Evolutionary conservation across 1,140 invertebrate species (phyloP), one percentile per base, ranked within the genome.

Genomic region (Saccostrea cuccullata): DNA sequence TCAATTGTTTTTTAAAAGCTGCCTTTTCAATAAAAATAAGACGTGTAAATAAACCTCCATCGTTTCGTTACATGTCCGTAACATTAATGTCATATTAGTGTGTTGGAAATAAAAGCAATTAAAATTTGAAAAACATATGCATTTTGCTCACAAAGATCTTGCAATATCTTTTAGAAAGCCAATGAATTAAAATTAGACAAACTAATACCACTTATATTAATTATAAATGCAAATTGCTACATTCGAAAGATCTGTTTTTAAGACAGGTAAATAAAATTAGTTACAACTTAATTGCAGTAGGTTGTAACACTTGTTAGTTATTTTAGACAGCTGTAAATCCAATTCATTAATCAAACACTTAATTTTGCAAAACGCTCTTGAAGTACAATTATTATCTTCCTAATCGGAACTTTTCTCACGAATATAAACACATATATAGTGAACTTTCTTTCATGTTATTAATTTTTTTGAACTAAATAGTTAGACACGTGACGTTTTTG

Each of bases 271-370:
- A 17, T 64, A 64, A 17, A 64, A 64, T 64, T 64, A 64, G 58
- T 20, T 20, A 6, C 58, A 64, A 64, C 15, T 64, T 64, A 64
- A 64, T 64, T 64, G 58, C 58, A 17, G 58, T 6, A 64, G 58
- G 58, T 64, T n/a, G 58, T 20, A 64, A 64, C 58, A 64, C 58
- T 64, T n/a, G 58, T 64, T 64, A 64, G 58, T 64, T 64, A 20
- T 20, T n/a, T 6, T 20, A 20, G 58, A 64, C 58, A 64, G 58
- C 5, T 20, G n/a, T 20, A n/a, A 8, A 64, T 5, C 58, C 17
- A 20, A 15, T 64, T 17, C 58, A 60, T 60, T 13, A 17, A 64
- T 64, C n/a, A 64, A 64, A 64, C 17, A 64, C 17, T 64, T 64
- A 64, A 17, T 64, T 17, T 64, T n/a, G 17, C 58, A 64, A 64